Evolutionary conservation across 2,797 vertebrate genomes (phyloP), one percentile per base, ranked within the genome.

Genomic region (Gadopsis marmoratus): DNA sequence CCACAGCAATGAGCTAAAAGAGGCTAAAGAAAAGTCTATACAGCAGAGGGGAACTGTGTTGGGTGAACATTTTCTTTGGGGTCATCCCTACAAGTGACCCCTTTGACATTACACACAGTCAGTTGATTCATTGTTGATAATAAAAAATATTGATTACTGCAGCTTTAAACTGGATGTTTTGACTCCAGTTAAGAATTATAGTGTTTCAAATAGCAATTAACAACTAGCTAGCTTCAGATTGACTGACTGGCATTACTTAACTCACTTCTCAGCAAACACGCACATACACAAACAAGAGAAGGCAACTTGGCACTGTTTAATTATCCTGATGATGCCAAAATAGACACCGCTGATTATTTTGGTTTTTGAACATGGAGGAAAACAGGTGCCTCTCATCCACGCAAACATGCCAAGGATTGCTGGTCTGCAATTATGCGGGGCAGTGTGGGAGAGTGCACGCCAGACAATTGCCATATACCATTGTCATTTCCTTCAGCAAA

Each of bases 341-440:
- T 71, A 87, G 74, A 82, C 60, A 1, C 37, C 0, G 51, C 61
- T 82, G 71, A 84, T 84, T 81, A 76, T 77, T 59, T 73, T 69
- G n/a, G 69, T 65, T 83, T 51, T 66, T 33, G 26, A 70, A 63
- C 21, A 1, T 74, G 79, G 64, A 68, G 64, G 83, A 64, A 76
- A 88, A 88, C 85, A 86, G 87, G 81, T 89, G 81, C 51, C 41
- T 81, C 37, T 70, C 50, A 62, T 84, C 74, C 69, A 43, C 76
- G 66, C 78, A 75, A 85, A 87, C 86, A 91, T 78, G 68, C 77
- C 70, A 59, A 21, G 54, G 51, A 84, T 60, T 59, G 71, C 74
- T 80, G 71, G 73, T 63, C 67, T 61, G 60, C 59, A 80, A 85
- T 82, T 87, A 83, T 58, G 71, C 56, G 29, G 66, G 54, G 63